Base-by-base conservation (phyloP, 2,888 invertebrate genomes). In the Lochmaea capreae region DNA sequence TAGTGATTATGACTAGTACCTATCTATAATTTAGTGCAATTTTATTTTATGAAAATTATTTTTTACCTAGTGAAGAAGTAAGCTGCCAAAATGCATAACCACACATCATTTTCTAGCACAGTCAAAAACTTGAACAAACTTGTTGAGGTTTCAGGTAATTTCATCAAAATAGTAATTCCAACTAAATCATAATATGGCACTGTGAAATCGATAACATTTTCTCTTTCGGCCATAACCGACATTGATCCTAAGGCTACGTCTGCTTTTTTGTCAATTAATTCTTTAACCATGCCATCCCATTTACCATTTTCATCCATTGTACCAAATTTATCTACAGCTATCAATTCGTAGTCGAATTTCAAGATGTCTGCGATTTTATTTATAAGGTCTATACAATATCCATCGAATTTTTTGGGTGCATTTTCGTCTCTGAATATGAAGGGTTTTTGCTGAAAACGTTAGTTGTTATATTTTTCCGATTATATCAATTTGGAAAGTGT, bases 161-260 rank as follows among this genome's bases (percentile, higher is more conserved):
- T 94, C 97, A 98, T 98, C 85, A 99, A 90, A 78, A 99, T 98
- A 0, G 97, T 97, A 68, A 98, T 96, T 0, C 99, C 99, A 0
- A 99, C 98, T 78, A 98, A 90, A 88, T 99, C 99, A 87, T 99
- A 99, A 86, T 97, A 99, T 0, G 99, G 98, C 0, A 99, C 97
- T 0, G 99, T 99, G 86, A 98, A 99, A 87, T 99, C 99, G 1
- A 99, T 96, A 0, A 98, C 97, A 83, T 96, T 96, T 87, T 98
- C 98, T 52, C 99, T 89, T 84, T 98, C 98, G 0, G 98, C 98
- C 97, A 98, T 98, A 0, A 99, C 98, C 0, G 97, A 97, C 85
- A 99, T 90, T 0, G 98, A 95, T 1, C 97, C 96, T 10, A 99
- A 87, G 0, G 96, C 98, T 79, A 99, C 97, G 85, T 99, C 98